A percentile compares a stretch with the other conserved stretches of the same genome.
phyloP scores from a whole-genome alignment of 2,888 invertebrate species.

The Macroteleia sp. region DNA sequence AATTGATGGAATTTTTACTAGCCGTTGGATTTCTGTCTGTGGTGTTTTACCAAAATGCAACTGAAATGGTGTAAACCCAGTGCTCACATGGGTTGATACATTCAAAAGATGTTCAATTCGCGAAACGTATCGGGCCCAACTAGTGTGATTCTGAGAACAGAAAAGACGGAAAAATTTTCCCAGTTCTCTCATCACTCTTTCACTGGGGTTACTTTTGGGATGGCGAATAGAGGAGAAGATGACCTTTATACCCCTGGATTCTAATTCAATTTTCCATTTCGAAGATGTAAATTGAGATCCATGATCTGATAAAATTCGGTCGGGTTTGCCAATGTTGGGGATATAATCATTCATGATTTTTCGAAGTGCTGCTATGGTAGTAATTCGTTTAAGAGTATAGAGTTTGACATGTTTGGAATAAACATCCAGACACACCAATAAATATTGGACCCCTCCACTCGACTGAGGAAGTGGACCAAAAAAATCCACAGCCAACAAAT shows the following conservation, averaged over 20 bases:
- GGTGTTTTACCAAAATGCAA: constrained; percentile 11
- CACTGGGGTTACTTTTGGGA: not conserved
- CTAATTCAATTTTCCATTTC: not conserved
- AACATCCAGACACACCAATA: constrained; percentile 9
- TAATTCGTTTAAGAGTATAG: not conserved
- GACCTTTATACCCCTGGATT: not conserved
- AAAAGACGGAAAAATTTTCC: not conserved
- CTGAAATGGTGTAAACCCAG: not conserved
- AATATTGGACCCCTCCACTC: constrained; percentile 12
- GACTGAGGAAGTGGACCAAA: constrained; percentile 12
- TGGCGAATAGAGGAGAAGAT: not conserved
- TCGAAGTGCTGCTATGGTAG: not conserved
- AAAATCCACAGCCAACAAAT: constrained; percentile 10
- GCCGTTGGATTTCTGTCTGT: not conserved
- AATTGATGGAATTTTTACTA: constrained; percentile 2
- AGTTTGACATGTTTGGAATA: constrained; percentile 2
- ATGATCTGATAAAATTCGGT: not conserved
- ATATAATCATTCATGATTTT: not conserved
- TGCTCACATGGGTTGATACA: not conserved
- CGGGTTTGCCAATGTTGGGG: not conserved
- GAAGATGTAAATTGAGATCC: not conserved
- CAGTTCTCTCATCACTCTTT: constrained; percentile 2
- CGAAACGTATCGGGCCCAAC: not conserved
- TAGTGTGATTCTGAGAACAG: not conserved
- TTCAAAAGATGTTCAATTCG: constrained; percentile 4